Evolutionary conservation across 2,113 vertebrate species (phyloP).

Genomic region (Romanogobio albipinnatus): DNA sequence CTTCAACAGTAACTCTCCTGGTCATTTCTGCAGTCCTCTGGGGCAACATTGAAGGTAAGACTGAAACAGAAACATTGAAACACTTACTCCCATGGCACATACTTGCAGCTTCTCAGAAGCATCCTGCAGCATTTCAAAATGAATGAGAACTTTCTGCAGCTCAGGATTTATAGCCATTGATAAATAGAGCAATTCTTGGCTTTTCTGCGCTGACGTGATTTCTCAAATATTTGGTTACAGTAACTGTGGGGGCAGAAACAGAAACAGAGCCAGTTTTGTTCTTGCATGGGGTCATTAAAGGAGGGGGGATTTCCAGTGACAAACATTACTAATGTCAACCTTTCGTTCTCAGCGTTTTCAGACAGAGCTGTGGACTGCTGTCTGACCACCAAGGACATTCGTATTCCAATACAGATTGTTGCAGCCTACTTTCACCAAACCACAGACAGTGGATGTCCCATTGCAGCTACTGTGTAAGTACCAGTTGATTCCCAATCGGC

Average conservation of each 20-base stretch:
- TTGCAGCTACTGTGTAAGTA: conserved; percentile 58
- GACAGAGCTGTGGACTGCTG: conserved; percentile 46
- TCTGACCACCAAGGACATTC: conserved; percentile 10
- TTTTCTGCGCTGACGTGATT: background rate
- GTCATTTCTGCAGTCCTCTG: conserved; percentile 36
- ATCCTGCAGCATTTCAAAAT: background rate
- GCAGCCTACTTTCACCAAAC: conserved; percentile 31
- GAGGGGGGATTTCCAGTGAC: background rate
- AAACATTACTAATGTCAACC: background rate
- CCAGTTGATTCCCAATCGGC: background rate
- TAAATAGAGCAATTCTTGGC: background rate
- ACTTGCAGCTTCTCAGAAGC: background rate
- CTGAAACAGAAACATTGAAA: background rate
- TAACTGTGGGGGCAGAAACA: background rate
- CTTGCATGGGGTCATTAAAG: background rate
- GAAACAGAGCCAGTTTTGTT: conserved; percentile 8
- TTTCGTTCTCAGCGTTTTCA: conserved; percentile 32
- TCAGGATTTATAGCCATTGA: background rate
- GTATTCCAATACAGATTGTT: conserved; percentile 35
- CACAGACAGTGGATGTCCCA: conserved; percentile 32
- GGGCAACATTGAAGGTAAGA: conserved; percentile 46
- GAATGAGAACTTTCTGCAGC: background rate
- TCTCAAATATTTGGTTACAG: background rate
- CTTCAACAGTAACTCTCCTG: conserved; percentile 26
- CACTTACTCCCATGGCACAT: background rate